Percentiles rank a stretch among this genome's conserved stretches.
Evolutionary conservation across 2,888 invertebrate species (phyloP).

Genomic region (Agelastica alni): DNA sequence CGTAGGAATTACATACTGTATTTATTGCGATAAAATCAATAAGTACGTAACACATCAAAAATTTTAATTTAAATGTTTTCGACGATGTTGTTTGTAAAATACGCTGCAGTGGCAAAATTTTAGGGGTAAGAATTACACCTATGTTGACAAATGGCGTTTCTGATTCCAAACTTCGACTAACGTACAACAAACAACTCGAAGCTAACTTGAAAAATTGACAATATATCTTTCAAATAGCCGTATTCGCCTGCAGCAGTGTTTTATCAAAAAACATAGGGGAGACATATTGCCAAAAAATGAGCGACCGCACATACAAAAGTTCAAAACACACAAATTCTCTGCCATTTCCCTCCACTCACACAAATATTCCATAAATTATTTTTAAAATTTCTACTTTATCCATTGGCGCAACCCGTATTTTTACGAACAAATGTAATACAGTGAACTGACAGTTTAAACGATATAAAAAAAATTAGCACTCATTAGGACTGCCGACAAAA

Average conservation of each 20-base stretch:
- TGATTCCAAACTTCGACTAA: neutral
- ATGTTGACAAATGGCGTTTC: neutral
- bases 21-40: no score
- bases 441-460: neutral
- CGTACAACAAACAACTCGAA: constrained; percentile 10
- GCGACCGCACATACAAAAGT: constrained; percentile 17
- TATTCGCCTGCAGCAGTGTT: constrained; percentile 23
- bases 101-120: no score
- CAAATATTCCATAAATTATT: constrained; percentile 9
- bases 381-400: neutral
- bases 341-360: constrained; percentile 18
- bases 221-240: constrained; percentile 29
- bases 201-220: constrained; percentile 26
- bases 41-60: no score
- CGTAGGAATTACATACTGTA: no score
- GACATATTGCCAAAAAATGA: constrained; percentile 32
- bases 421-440: neutral
- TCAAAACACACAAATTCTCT: constrained; percentile 21
- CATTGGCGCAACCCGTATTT: neutral
- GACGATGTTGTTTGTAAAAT: no score
- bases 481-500: no score
- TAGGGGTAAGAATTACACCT: neutral
- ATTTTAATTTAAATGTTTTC: no score
- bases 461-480: no score
- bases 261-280: constrained; percentile 30